Evolutionary conservation across 1,140 invertebrate species (phyloP).

Genomic region (Spodoptera litura): DNA sequence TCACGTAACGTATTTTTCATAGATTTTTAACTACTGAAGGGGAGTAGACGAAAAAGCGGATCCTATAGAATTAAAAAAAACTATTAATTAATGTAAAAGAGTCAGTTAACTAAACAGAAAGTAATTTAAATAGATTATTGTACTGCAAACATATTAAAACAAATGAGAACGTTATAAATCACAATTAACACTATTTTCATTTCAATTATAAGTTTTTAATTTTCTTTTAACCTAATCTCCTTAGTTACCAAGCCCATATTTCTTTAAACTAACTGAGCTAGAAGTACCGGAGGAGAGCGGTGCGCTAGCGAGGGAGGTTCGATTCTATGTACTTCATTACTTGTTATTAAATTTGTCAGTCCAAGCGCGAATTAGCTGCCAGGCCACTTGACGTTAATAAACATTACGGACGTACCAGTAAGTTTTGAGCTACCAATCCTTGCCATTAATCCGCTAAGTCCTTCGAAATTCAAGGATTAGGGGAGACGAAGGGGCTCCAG

Average conservation of each 20-base stretch:
- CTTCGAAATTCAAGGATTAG: constrained; percentile 24
- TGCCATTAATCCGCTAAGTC: not conserved
- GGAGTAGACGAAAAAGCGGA: not conserved
- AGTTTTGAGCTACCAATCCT: constrained; percentile 34
- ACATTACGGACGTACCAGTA: constrained; percentile 48
- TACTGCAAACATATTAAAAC: no score
- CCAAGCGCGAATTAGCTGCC: constrained; percentile 57
- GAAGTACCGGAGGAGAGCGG: constrained; percentile 40
- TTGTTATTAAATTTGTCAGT: constrained; percentile 63
- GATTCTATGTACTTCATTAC: constrained; percentile 50
- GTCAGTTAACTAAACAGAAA: no score
- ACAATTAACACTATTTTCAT: not conserved
- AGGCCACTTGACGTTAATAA: constrained; percentile 59
- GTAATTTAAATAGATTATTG: no score
- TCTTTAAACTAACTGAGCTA: constrained; percentile 25
- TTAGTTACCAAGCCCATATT: not conserved
- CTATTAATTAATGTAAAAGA: no score
- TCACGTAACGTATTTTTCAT: constrained; percentile 41
- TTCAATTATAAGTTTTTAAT: not conserved
- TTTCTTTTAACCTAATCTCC: not conserved
- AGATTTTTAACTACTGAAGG: constrained; percentile 9
- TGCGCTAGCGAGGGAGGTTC: constrained; percentile 23
- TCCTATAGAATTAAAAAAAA: no score
- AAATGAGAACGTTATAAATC: not conserved
- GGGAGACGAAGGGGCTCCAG: constrained; percentile 26